Conservation (phyloP, 2,888 invertebrate genomes). For the Nasonovia ribisnigri region DNA sequence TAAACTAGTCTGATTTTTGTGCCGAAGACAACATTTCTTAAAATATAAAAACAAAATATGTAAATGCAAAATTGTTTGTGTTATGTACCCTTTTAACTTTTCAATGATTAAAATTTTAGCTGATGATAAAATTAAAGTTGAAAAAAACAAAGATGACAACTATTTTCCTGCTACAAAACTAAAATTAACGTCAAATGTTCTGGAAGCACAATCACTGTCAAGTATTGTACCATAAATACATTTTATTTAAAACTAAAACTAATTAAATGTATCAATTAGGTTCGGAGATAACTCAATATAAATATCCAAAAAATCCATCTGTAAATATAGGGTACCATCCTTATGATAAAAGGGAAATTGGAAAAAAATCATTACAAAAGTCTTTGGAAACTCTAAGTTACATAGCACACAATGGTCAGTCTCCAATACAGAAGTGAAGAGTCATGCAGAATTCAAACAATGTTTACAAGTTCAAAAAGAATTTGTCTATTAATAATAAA, state of each 20-base stretch:
- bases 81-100: neutral
- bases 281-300: neutral
- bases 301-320: neutral
- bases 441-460: neutral
- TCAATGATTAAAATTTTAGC: neutral
- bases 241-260: neutral
- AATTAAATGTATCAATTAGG: constrained; percentile 26
- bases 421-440: neutral
- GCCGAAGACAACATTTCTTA: too few relatives aligned
- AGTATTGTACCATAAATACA: neutral
- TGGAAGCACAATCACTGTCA: neutral
- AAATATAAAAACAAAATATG: too few relatives aligned
- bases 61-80: too few relatives aligned
- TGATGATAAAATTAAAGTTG: neutral
- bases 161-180: neutral
- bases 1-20: too few relatives aligned
- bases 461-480: neutral
- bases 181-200: neutral
- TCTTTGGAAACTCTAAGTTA: neutral
- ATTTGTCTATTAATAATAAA: neutral
- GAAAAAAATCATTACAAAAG: neutral
- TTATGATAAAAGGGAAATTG: constrained; percentile 31
- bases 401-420: neutral
- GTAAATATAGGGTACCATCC: neutral
- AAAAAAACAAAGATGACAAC: neutral